Evolutionary conservation across 2,113 vertebrate genomes (phyloP).

Genomic region (Marmota flaviventris): DNA sequence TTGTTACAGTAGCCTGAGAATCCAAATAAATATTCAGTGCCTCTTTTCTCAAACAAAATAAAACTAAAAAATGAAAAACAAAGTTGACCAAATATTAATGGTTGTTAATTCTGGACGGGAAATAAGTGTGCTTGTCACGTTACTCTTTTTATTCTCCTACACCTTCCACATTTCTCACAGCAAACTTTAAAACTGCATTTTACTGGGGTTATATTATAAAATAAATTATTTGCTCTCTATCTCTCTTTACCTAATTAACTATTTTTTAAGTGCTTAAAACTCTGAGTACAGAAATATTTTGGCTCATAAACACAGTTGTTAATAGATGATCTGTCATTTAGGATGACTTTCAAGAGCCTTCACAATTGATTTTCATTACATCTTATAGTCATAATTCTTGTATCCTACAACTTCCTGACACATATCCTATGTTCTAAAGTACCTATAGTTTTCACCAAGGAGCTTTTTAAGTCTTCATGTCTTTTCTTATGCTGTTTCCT

Average conservation of each 20-base stretch:
- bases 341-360: not conserved
- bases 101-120: not conserved
- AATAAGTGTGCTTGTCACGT: not conserved
- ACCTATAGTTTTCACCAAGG: not conserved
- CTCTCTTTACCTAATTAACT: not conserved
- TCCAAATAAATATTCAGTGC: not conserved
- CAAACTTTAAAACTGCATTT: not conserved
- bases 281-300: not conserved
- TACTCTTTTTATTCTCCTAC: not conserved
- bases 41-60: not conserved
- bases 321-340: not conserved
- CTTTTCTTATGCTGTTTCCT: not conserved
- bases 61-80: not conserved
- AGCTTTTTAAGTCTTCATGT: not conserved
- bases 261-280: conserved; percentile 7
- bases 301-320: not conserved
- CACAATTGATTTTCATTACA: not conserved
- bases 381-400: not conserved
- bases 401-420: not conserved
- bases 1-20: not conserved
- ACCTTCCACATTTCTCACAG: conserved; percentile 21
- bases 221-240: not conserved
- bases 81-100: conserved; percentile 5
- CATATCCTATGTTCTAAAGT: not conserved
- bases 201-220: not conserved